Base-by-base conservation (phyloP, 1,140 invertebrate genomes). In the Megalonaias nervosa region DNA sequence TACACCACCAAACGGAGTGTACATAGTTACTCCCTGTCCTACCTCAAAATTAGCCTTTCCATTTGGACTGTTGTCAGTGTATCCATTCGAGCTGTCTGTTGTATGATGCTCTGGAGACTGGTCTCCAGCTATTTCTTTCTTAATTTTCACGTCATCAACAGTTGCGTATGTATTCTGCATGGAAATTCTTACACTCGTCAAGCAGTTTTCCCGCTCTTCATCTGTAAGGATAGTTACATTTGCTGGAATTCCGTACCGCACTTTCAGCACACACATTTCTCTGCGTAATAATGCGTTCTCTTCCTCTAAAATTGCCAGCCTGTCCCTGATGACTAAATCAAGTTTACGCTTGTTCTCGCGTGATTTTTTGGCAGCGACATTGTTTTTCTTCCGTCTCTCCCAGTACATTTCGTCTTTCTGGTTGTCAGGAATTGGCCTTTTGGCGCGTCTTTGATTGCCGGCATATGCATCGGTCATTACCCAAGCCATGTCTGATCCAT, bases 351-450 rank as follows among this genome's bases (percentile, higher is more conserved):
- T 80, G 60, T 74, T 74, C 31, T 80, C 79, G 12, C 79, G 70
- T 48, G 79, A 80, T 58, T 67, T 80, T 23, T 80, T 80, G 5
- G 79, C 79, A 17, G 79, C 74, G 89, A 98, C 96, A 90, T 99
- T 99, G 91, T 99, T 99, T 17, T 97, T 93, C 67, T 97, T 93
- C 61, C 97, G 93, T 55, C 97, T 93, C 90, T 98, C 97, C 97
- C 97, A 98, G 91, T 99, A 99, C 85, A 95, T 97, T 83, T 98
- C 97, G 84, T 98, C 97, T 88, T 98, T 99, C 87, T 98, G 97
- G 89, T 94, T 97, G 85, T 98, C 97, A 0, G 97, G 97, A 65
- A 98, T 98, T 13, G 74, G 55, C 12, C 84, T 59, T 72, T 87
- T 87, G 1, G 75, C 73, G 21, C 67, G 65, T 16, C 73, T 21